phyloP scores from a whole-genome alignment of 1,140 invertebrate species.

The Schlechtendalia chinensis region DNA sequence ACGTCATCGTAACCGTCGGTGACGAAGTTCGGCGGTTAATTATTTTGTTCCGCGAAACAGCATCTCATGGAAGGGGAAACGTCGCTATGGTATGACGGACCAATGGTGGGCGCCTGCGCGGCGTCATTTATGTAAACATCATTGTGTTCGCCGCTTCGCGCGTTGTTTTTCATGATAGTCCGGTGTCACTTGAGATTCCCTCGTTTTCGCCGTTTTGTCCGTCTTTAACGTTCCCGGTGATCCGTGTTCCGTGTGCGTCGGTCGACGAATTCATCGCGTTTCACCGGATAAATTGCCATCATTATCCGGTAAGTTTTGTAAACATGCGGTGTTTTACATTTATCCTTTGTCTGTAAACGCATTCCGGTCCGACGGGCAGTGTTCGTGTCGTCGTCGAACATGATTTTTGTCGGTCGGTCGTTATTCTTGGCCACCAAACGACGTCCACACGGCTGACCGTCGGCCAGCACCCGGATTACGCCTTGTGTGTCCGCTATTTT shows the following conservation, averaged over 20 bases:
- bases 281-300: neutral
- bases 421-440: no score
- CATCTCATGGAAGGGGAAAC: constrained; percentile 8
- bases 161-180: neutral
- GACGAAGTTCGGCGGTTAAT: no score
- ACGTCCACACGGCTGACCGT: no score
- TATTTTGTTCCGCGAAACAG: no score
- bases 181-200: constrained; percentile 2
- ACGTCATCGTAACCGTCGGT: no score
- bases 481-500: no score
- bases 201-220: neutral
- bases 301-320: neutral
- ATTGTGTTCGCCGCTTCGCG: neutral
- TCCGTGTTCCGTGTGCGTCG: neutral
- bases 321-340: no score
- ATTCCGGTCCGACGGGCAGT: neutral
- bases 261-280: neutral
- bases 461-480: no score
- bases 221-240: neutral
- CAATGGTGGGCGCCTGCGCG: neutral
- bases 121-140: neutral
- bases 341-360: neutral
- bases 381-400: no score
- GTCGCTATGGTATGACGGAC: neutral
- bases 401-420: no score